Evolutionary conservation across 2,888 invertebrate species (phyloP), one percentile per base, ranked within the genome.

Genomic region (Cryptophagus acutangulus): DNA sequence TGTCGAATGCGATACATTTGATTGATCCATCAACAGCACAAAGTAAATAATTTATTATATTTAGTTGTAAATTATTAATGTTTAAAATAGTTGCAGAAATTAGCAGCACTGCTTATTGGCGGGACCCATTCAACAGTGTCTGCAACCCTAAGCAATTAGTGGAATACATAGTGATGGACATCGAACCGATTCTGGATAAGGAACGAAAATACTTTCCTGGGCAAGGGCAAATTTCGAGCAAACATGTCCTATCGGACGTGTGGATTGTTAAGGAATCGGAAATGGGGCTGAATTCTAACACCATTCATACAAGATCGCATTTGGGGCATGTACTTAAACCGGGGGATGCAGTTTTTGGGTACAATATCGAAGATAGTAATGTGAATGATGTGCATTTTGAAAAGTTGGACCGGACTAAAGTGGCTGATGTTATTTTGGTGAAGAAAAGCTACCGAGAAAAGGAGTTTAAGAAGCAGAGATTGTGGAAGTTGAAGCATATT

Each of bases 121-220:
- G 94, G 49, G 72, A 82, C 45, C 89, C 91, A 2, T 97, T 97
- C 66, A 78, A 80, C 38, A 79, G 86, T 16, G 82, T 99, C 45
- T 93, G 91, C 61, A 85, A 88, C 63, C 89, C 92, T 0, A 93
- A 90, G 64, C 91, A 94, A 61, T 70, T 97, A 45, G 81, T 84
- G 1, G 91, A 96, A 66, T 99, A 88, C 64, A 79, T 90, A 57
- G 90, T 99, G 1, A 92, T 99, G 88, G 90, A 99, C 62, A 81
- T 92, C 42, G 96, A 96, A 55, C 74, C 79, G 28, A 76, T 91
- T 10, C 75, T 76, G 49, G 79, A 82, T 6, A 76, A 85, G 67
- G 85, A 92, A 55, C 79, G 81, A 52, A 83, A 81, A 62, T 70
- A 74, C 36, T 90, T 89, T 64, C 88, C 89, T 1, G 95, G 94